Conservation (phyloP, 2,888 invertebrate genomes). For the Sesamia inferens region DNA sequence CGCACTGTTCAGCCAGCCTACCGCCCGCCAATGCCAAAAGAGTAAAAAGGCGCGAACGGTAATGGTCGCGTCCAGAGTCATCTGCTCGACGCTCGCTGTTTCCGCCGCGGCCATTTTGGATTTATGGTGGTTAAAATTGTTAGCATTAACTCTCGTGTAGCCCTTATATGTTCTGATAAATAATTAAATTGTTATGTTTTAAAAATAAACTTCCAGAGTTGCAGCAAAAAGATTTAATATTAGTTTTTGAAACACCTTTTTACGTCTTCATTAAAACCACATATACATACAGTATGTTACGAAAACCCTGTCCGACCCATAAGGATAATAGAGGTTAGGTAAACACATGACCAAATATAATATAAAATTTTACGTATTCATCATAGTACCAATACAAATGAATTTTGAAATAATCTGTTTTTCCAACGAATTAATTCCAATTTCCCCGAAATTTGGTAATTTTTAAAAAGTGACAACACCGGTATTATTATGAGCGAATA, state of each 20-base stretch:
- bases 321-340: too few species aligned
- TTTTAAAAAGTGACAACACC: too few species aligned
- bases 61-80: slow-evolving; percentile 72
- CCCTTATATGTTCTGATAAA: slow-evolving; percentile 39
- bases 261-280: slow-evolving; percentile 22
- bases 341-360: too few species aligned
- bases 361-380: too few species aligned
- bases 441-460: too few species aligned
- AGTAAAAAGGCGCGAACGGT: slow-evolving; percentile 78
- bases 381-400: too few species aligned
- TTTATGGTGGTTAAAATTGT: slow-evolving; percentile 65
- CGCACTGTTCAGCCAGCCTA: slow-evolving; percentile 61
- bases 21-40: slow-evolving; percentile 75
- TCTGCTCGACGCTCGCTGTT: slow-evolving; percentile 67
- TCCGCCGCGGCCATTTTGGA: slow-evolving; percentile 80
- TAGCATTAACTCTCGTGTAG: slow-evolving; percentile 54
- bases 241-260: slow-evolving; percentile 7
- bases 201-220: slow-evolving; percentile 20
- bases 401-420: too few species aligned
- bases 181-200: slow-evolving; percentile 45
- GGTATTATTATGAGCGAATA: too few species aligned
- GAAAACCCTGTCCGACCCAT: too few species aligned
- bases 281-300: too few species aligned
- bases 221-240: background rate
- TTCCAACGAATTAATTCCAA: too few species aligned